Evolutionary conservation across 2,113 vertebrate genomes (phyloP), one percentile per base, ranked within the genome.

Genomic region (Pedetes capensis): DNA sequence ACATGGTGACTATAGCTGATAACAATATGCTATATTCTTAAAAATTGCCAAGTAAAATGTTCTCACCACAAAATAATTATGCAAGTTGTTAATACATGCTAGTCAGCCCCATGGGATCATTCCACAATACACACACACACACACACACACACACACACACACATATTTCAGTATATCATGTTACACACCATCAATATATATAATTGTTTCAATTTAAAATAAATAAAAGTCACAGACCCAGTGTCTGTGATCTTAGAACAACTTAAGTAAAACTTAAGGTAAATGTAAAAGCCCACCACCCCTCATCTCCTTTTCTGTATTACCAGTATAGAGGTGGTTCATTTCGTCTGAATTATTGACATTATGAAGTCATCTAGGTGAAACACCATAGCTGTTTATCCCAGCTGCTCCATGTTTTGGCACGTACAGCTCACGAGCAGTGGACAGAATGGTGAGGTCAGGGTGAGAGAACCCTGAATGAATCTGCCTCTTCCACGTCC

Each of bases 401-500:
- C 44, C 59, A 81, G 0, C 59, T 57, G 23, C 72, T 90, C 76
- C 76, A 8, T 87, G 59, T 75, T 53, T 64, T 72, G 18, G 53
- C 59, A 74, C 44, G 51, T 27, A 23, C 4, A 37, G 49, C 44
- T 18, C 34, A 13, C 3, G 10, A 32, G 64, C 32, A 44, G 39
- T 64, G 34, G 74, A 59, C 5, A 79, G 8, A 63, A 63, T 8
- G 1, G 27, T 44, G 69, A 47, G 59, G 87, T 84, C 80, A 92
- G 53, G 69, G 59, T 95, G 91, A 79, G 71, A 89, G 91, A 93
- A 94, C 8, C 92, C 78, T 16, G 72, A 68, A 87, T 80, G 96
- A 97, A 97, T 59, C 14, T 27, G 72, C 83, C 89, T 61, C 94
- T 78, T 95, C 93, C 71, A 51, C 32, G 0, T 68, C 47, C 93